Base-by-base conservation (phyloP, 2,113 vertebrate species). In the Colaptes auratus region DNA sequence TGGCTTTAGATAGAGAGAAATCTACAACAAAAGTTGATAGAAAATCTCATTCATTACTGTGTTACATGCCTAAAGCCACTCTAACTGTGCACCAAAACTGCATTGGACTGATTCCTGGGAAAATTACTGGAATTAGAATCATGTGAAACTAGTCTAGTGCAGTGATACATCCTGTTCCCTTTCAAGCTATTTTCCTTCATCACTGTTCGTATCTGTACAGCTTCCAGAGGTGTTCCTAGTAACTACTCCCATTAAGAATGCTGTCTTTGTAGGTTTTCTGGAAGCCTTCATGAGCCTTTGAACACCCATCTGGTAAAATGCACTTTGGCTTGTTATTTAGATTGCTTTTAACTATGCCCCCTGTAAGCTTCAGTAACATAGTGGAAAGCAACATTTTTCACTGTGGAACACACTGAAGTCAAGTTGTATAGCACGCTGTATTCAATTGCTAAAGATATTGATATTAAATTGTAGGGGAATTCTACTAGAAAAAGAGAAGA, bases 191-290 rank as follows among this genome's bases (percentile, higher is more conserved):
- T 87, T 95, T 72, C 46, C 58, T 89, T 44, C 35, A 65, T 36
- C 3, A 3, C 31, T 85, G 14, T 56, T 64, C 4, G 2, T 79
- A 89, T 76, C 67, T 67, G 42, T 88, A 78, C 61, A 75, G 28
- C 15, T 86, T 72, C 58, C 81, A 75, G 76, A 78, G 80, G 58
- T 81, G 39, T 5, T 1, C 33, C 90, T 65, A 48, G 53, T 65
- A 91, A 64, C 59, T 61, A 4, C 59, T 86, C 58, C 28, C 23
- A 13, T 93, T 88, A 69, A 24, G 50, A 74, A 86, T 33, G 42
- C 67, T 89, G 8, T 82, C 39, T 77, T 63, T 71, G 79, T 77
- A 85, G 46, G 15, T 66, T 95, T 90, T 75, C 79, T 91, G 88
- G 28, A 50, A 86, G 70, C 53, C 70, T 78, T 16, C 53, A 56